These are phyloP conservation scores for Myanophis thanlyinensis DNA, from an alignment of 2,113 vertebrate genomes.

Conservation along the genomic window DNA sequence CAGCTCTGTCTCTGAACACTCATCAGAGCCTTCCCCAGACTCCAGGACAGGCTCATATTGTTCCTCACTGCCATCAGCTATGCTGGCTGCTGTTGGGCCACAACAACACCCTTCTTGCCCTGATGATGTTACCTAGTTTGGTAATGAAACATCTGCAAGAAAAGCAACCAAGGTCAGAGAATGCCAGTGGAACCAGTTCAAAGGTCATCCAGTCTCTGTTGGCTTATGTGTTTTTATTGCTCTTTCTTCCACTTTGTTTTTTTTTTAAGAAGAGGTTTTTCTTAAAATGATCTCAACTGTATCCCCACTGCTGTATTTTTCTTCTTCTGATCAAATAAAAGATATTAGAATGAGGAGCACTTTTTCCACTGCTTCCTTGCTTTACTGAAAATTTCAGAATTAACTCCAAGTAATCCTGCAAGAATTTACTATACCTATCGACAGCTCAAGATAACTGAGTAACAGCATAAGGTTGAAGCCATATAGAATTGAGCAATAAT, in stretches of 20 bases:
- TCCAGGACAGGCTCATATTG: no score
- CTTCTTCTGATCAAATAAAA: not conserved
- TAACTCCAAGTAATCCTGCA: not conserved
- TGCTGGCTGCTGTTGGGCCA: no score
- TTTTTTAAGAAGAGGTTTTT: not conserved
- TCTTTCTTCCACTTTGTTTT: not conserved
- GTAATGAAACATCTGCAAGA: not conserved
- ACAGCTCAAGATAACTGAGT: not conserved
- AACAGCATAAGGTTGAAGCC: not conserved
- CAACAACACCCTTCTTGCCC: not conserved
- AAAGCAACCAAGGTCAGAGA: not conserved
- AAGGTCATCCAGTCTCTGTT: not conserved
- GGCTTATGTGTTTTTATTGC: not conserved
- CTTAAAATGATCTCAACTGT: not conserved
- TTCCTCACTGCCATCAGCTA: no score
- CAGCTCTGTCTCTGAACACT: no score
- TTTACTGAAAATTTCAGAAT: not conserved
- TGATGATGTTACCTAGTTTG: not conserved
- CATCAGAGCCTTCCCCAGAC: no score
- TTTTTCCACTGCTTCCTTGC: not conserved
- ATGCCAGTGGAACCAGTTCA: not conserved
- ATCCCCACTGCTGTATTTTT: not conserved
- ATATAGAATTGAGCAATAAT: not conserved
- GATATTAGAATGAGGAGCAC: not conserved
- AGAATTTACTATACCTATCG: not conserved